Evolutionary conservation across 2,113 vertebrate species (phyloP).

Genomic region (Sminthopsis crassicaudata): DNA sequence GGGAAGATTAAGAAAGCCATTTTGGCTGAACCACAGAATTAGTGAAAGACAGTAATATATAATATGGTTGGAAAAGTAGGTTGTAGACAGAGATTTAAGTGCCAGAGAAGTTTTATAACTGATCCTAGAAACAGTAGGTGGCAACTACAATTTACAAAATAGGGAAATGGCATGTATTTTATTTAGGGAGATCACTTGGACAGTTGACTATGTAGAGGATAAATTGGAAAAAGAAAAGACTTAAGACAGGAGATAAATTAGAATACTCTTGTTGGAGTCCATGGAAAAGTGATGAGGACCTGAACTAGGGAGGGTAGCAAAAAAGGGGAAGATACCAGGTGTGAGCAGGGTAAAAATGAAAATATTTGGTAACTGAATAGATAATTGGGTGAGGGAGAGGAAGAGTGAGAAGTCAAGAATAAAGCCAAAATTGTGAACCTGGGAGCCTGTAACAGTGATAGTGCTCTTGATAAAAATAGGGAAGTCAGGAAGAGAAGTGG

Average conservation of each 20-base stretch:
- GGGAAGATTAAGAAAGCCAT: neutral
- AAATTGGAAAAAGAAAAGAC: neutral
- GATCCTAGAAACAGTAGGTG: neutral
- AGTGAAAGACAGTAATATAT: neutral
- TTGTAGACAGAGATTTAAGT: neutral
- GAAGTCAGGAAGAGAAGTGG: neutral
- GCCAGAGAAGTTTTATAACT: neutral
- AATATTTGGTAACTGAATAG: neutral
- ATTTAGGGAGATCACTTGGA: neutral
- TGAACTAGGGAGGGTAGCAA: neutral
- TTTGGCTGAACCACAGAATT: neutral
- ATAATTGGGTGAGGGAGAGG: neutral
- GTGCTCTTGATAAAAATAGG: neutral
- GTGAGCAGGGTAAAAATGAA: neutral
- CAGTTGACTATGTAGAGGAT: neutral
- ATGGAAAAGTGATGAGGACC: neutral
- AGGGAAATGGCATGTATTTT: neutral
- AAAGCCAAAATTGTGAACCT: neutral
- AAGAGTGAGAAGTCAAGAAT: neutral
- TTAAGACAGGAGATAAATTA: neutral
- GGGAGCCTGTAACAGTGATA: neutral
- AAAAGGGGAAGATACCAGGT: neutral
- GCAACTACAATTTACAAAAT: neutral
- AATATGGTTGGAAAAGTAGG: neutral
- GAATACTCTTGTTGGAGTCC: neutral